A percentile compares a stretch with the other conserved stretches of the same genome.
Conservation (phyloP, 2,888 invertebrate species). For the Argyra leucocephala region DNA sequence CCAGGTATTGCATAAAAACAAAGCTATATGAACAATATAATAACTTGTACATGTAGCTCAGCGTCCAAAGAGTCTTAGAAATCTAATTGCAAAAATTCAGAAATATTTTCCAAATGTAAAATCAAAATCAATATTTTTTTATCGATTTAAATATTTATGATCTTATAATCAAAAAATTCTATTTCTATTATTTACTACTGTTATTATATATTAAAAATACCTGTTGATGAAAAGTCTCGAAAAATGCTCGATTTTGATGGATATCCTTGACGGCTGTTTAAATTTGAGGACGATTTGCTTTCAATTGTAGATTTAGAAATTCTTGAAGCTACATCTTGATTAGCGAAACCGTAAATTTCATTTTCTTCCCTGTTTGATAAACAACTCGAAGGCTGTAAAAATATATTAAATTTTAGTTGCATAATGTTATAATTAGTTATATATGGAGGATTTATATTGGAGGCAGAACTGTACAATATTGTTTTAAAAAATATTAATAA, state of each 20-base stretch:
- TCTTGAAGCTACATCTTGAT: conserved; percentile 72
- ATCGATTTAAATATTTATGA: neutral
- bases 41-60: too few species aligned
- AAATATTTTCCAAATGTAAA: too few species aligned
- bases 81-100: too few species aligned
- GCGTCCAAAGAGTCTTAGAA: too few species aligned
- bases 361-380: conserved; percentile 84
- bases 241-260: neutral
- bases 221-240: neutral
- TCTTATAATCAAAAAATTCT: neutral
- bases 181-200: neutral
- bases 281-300: conserved; percentile 53
- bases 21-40: too few species aligned
- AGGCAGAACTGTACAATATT: too few species aligned
- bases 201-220: neutral
- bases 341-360: conserved; percentile 81
- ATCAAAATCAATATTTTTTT: neutral
- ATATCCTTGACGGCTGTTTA: conserved; percentile 43
- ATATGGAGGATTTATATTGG: too few species aligned
- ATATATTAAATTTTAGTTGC: too few species aligned
- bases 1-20: too few species aligned
- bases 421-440: too few species aligned
- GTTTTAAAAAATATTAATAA: too few species aligned
- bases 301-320: conserved; percentile 51
- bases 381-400: conserved; percentile 74